Percentiles rank a stretch among this genome's conserved stretches.
Evolutionary conservation across 2,113 vertebrate genomes (phyloP).

Genomic region (Peromyscus polionotus): DNA sequence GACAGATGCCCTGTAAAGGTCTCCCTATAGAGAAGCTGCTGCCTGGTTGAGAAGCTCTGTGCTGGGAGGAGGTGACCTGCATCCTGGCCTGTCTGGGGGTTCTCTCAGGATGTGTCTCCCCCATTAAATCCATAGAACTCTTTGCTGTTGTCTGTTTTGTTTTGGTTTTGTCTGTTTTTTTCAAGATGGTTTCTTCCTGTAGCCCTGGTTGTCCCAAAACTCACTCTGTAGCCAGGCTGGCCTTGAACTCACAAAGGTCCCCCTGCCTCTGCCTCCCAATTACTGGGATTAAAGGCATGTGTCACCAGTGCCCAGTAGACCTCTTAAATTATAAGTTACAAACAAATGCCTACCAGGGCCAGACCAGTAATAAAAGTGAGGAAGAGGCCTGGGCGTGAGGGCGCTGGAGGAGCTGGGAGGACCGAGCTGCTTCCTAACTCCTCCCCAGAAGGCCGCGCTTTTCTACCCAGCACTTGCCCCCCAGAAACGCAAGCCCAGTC

Average conservation of each 20-base stretch:
- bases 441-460: not conserved
- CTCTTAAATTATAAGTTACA: not conserved
- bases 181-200: not conserved
- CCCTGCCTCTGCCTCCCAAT: not conserved
- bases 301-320: not conserved
- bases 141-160: not conserved
- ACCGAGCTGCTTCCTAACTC: not conserved
- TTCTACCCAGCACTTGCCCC: not conserved
- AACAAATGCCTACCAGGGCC: not conserved
- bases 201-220: not conserved
- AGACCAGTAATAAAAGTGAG: not conserved
- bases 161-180: not conserved
- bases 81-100: not conserved
- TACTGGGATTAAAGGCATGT: not conserved
- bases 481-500: not conserved
- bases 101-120: not conserved
- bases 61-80: not conserved
- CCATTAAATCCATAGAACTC: not conserved
- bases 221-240: not conserved
- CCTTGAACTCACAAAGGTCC: not conserved
- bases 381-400: not conserved
- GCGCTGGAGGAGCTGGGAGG: not conserved
- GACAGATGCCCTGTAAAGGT: constrained; percentile 35
- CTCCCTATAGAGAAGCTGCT: not conserved
- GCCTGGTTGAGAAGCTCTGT: not conserved